Evolutionary conservation across 2,113 vertebrate genomes (phyloP), one percentile per base, ranked within the genome.

Genomic region (Epinephelus lanceolatus): DNA sequence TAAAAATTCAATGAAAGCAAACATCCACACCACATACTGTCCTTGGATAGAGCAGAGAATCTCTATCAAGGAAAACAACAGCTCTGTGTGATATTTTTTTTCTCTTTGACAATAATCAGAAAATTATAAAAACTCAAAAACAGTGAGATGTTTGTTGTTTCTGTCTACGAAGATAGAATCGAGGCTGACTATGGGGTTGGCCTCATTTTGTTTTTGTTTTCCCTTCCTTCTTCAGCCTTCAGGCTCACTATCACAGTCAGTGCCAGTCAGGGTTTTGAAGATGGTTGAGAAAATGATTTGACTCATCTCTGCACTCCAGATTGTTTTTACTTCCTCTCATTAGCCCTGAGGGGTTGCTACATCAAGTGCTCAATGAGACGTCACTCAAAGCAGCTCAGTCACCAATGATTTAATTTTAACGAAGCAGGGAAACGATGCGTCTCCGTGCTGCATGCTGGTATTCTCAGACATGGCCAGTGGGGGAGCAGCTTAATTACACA

Each of bases 321-420:
- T 76, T 73, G 67, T 83, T 69, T 84, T 62, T 45, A 47, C 0
- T 71, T 84, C 23, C 40, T 66, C 62, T 87, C 75, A 71, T 77
- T 83, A 67, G 63, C 72, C 62, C 67, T 12, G 55, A 80, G 57
- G 61, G 62, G 15, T 23, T 37, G 47, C 55, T 73, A 11, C 69
- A 62, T 83, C 49, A 52, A 27, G 51, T 30, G 25, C 19, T 73
- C 33, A 47, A 17, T 27, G 27, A 71, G 65, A 12, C 62, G 40
- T 76, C 67, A 52, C 56, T 82, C 75, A 65, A 60, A 68, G 42
- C 25, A 25, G 68, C 76, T 33, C 47, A 56, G 30, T 87, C 72
- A 52, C n/a, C 19, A 40, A 2, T 63, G 0, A 68, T 67, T 84
- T 56, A 6, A 68, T 69, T 84, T 79, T 30, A 59, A 67, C 7